Evolutionary conservation across 23 tunicate genomes (phyloP).

Genomic region (Trididemnum clinides): DNA sequence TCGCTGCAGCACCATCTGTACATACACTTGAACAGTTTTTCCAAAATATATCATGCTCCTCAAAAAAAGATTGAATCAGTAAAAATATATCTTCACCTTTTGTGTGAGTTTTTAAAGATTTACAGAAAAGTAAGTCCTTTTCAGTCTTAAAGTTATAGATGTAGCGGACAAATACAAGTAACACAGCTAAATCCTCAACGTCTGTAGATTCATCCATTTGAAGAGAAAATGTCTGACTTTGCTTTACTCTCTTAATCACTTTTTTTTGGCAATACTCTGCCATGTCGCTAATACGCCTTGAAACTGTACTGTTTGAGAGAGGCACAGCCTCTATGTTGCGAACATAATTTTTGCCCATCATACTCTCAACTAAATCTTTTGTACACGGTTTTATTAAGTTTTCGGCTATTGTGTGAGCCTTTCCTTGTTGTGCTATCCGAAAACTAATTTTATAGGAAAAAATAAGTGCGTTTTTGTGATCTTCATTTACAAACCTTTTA

Average conservation of each 20-base stretch:
- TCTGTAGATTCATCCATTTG: conserved; percentile 34
- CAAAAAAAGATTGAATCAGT: conserved; percentile 22
- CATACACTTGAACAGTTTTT: too few species aligned
- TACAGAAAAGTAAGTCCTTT: conserved; percentile 23
- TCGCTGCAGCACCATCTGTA: too few species aligned
- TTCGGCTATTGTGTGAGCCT: conserved; percentile 35
- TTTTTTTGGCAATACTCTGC: conserved; percentile 26
- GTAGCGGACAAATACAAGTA: conserved; percentile 22
- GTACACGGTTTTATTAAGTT: conserved; percentile 18
- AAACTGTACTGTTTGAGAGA: conserved; percentile 37
- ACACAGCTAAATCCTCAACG: conserved; percentile 20
- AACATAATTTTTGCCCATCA: conserved; percentile 14
- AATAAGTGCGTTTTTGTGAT: conserved; percentile 27
- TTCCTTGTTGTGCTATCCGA: background rate
- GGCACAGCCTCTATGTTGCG: conserved; percentile 34
- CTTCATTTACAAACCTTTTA: conserved; percentile 16
- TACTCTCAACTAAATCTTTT: conserved; percentile 6
- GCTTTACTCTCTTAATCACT: conserved; percentile 34
- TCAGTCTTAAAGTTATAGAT: conserved; percentile 20
- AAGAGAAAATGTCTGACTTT: conserved; percentile 30
- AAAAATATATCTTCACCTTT: conserved; percentile 29
- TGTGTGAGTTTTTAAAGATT: conserved; percentile 21
- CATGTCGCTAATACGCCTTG: conserved; percentile 27
- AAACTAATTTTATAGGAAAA: background rate
- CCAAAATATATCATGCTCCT: conserved; percentile 33